phyloP scores from a whole-genome alignment of 2,797 vertebrate species.

The Hydrophis major region DNA sequence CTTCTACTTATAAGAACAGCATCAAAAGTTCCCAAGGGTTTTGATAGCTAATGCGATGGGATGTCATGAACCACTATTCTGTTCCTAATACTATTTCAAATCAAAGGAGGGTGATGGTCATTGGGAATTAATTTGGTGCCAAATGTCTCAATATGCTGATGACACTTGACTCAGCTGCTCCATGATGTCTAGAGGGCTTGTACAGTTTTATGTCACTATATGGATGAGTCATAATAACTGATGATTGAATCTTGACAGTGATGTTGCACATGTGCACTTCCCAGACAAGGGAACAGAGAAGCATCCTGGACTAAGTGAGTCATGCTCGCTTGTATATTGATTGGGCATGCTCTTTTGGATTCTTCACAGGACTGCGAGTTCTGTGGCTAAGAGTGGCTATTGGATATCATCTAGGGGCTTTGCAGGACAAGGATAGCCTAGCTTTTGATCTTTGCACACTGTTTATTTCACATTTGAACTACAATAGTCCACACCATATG shows the following conservation, averaged over 20 bases:
- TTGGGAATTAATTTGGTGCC: neutral
- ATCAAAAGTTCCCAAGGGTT: neutral
- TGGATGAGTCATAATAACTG: neutral
- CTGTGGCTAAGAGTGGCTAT: neutral
- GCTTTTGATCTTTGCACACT: neutral
- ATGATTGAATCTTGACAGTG: neutral
- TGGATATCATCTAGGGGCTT: neutral
- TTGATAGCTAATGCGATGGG: neutral
- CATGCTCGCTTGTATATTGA: neutral
- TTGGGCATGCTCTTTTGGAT: neutral
- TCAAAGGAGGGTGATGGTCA: neutral
- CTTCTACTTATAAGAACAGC: neutral
- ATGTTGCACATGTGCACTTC: neutral
- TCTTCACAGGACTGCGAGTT: neutral
- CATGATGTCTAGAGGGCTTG: neutral
- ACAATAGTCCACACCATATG: neutral
- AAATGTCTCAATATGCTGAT: neutral
- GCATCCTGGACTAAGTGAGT: neutral
- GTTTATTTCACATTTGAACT: neutral
- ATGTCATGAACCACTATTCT: neutral
- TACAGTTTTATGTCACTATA: neutral
- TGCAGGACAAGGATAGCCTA: neutral
- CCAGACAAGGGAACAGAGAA: neutral
- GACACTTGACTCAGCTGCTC: neutral
- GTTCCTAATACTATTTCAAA: neutral